These are phyloP conservation scores for Nannoperca australis DNA, from an alignment of 2,797 vertebrate genomes.

Conservation along the genomic window DNA sequence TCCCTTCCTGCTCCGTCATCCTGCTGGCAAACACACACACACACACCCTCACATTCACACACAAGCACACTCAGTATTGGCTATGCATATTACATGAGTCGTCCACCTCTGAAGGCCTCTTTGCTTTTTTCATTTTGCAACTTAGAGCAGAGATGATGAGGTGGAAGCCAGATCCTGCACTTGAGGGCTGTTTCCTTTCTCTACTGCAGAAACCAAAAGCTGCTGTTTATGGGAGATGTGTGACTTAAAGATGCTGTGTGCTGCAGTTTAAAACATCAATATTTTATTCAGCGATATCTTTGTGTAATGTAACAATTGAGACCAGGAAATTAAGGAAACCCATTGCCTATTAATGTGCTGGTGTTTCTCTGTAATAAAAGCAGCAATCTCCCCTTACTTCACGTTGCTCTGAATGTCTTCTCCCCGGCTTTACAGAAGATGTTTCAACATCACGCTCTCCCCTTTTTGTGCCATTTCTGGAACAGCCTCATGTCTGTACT, in stretches of 20 bases:
- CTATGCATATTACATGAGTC: conserved; percentile 82
- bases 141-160: conserved; percentile 70
- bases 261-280: conserved; percentile 40
- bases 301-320: conserved; percentile 39
- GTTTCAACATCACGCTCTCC: background rate
- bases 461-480: background rate
- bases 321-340: conserved; percentile 44
- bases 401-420: background rate
- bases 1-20: conserved; percentile 62
- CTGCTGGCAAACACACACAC: conserved; percentile 56
- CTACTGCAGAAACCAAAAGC: conserved; percentile 35
- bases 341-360: conserved; percentile 17
- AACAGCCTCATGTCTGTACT: background rate
- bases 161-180: conserved; percentile 64
- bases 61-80: conserved; percentile 58
- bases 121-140: conserved; percentile 69
- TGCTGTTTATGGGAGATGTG: conserved; percentile 43
- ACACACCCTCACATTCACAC: conserved; percentile 35
- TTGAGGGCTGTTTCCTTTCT: conserved; percentile 56
- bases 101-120: conserved; percentile 76
- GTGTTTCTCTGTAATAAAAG: conserved; percentile 18
- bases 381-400: background rate
- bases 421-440: background rate
- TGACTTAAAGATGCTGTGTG: conserved; percentile 18
- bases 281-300: conserved; percentile 32